Base-by-base conservation (phyloP, 2,888 invertebrate species). In the Apoda limacodes region DNA sequence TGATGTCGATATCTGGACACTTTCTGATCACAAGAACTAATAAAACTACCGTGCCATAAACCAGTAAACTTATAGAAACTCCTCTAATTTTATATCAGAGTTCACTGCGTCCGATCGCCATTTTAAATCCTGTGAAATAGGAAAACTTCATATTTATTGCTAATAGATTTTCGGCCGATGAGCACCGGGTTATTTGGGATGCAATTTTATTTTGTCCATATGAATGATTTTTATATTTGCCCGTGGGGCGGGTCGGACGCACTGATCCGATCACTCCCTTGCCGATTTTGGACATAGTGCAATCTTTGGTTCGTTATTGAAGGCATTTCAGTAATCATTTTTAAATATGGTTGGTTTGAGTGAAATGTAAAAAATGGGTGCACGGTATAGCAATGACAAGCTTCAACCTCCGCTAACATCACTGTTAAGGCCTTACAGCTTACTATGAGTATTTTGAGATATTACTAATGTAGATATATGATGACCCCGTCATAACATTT, bases 71-170 rank as follows among this genome's bases (percentile, higher is more conserved):
- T 60, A 56, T 59, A 61, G 61, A 61, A 63, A 65, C 57, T 58
- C 65, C 55, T 55, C 52, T 53, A 55, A 61, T 67, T 68, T 58
- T 68, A 67, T 59, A 52, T 46, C 7, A 17, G 43, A 39, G 37
- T 25, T 41, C 36, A 41, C 43, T 41, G 44, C 52, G 53, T 50
- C 49, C 53, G 46, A 56, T 55, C 52, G 52, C 61, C 56, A 52
- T 69, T 74, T 76, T 69, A 74, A 76, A 71, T 74, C 75, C 69
- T 63, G 64, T 67, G 72, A 69, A 78, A 80, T 78, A 71, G 75
- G 70, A 76, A 80, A 80, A 80, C 67, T 80, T 78, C 68, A 76
- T 78, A 78, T 80, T 80, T 80, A 80, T 76, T 80, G 76, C 78
- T 75, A 78, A 80, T 80, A 78, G 80, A 76, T 80, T 80, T 69